Evolutionary conservation across 2,113 vertebrate genomes (phyloP).

Genomic region (Misgurnus anguillicaudatus): DNA sequence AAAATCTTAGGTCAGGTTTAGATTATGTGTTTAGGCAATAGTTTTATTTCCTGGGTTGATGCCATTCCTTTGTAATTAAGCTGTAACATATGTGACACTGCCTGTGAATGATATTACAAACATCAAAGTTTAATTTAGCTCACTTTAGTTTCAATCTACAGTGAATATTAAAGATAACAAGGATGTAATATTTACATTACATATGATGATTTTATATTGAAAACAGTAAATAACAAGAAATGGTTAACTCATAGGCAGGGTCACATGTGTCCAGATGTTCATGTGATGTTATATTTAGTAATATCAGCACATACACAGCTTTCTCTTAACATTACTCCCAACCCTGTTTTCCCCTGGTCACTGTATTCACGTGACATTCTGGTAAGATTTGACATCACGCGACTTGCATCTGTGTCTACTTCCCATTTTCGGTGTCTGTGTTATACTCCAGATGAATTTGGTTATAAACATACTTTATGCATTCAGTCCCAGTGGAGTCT

Average conservation of each 20-base stretch:
- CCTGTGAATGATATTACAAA: too few species aligned
- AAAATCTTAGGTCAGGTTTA: too few species aligned
- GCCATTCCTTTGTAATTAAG: too few species aligned
- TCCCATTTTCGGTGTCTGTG: slow-evolving; percentile 20
- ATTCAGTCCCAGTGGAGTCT: not conserved
- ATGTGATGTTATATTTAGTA: not conserved
- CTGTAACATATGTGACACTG: too few species aligned
- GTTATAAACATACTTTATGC: not conserved
- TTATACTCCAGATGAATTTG: not conserved
- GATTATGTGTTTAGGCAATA: not conserved
- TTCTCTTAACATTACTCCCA: not conserved
- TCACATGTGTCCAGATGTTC: not conserved
- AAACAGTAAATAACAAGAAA: too few species aligned
- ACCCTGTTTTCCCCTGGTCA: too few species aligned
- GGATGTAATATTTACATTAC: too few species aligned
- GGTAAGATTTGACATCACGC: not conserved
- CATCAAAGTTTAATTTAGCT: too few species aligned
- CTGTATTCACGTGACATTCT: slow-evolving; percentile 20
- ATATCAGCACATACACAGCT: not conserved
- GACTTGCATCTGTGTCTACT: not conserved
- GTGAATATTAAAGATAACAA: too few species aligned
- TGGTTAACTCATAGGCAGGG: too few species aligned
- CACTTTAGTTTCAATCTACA: too few species aligned
- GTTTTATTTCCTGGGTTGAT: not conserved
- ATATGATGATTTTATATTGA: too few species aligned